Evolutionary conservation across 1,140 invertebrate species (phyloP).

Genomic region (Drosophila dunni): DNA sequence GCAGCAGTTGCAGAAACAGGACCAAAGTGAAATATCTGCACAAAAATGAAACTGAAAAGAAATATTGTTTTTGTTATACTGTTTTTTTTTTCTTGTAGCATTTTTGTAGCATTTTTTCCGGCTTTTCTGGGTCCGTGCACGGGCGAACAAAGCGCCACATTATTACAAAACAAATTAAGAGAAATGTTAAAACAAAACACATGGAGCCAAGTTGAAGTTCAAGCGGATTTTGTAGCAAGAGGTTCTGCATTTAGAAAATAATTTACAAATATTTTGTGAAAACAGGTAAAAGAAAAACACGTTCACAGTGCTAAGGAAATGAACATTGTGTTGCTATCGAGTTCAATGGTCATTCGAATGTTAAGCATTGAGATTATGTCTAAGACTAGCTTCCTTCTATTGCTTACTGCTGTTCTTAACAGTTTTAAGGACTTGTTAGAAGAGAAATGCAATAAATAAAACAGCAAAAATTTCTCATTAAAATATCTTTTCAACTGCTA

Average conservation of each 20-base stretch:
- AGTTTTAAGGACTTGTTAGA: background rate
- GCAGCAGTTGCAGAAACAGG: constrained; percentile 40
- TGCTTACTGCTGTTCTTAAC: background rate
- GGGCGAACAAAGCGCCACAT: constrained; percentile 50
- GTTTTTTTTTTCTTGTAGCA: constrained; percentile 4
- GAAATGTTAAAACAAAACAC: constrained; percentile 77
- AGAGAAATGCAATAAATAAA: constrained; percentile 58
- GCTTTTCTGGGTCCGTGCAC: constrained; percentile 6
- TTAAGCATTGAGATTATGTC: background rate
- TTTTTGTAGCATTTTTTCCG: background rate
- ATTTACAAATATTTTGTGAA: constrained; percentile 24
- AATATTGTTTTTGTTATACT: constrained; percentile 71
- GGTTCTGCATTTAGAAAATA: constrained; percentile 44
- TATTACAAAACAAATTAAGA: constrained; percentile 81
- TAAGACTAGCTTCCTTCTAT: background rate
- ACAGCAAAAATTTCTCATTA: constrained; percentile 58
- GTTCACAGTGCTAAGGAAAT: constrained; percentile 3
- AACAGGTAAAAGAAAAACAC: constrained; percentile 40
- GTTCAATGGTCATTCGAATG: constrained; percentile 26
- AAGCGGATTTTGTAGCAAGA: constrained; percentile 45
- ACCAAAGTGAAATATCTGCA: constrained; percentile 63
- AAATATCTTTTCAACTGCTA: constrained; percentile 66
- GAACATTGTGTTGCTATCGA: background rate
- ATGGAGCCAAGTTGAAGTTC: constrained; percentile 41
- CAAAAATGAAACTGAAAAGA: constrained; percentile 72